Conservation (phyloP, 2,113 vertebrate species). For the Bufo gargarizans region DNA sequence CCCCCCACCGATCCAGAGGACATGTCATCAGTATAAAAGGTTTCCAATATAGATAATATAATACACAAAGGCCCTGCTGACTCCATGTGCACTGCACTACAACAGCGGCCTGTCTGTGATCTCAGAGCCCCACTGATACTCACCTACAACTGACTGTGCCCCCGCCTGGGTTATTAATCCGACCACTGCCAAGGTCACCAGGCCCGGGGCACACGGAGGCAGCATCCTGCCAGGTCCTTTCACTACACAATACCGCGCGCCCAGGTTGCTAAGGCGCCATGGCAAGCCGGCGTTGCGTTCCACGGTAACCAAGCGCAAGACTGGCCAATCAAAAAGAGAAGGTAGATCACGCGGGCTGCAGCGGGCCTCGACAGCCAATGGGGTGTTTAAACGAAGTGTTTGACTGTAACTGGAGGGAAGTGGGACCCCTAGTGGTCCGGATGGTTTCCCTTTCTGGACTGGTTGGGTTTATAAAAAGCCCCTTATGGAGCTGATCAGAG, state of each 20-base stretch:
- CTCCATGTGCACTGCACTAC: background rate
- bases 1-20: no score
- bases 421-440: background rate
- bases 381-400: background rate
- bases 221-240: background rate
- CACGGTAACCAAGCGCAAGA: conserved; percentile 29
- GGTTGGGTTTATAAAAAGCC: no score
- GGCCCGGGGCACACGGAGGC: background rate
- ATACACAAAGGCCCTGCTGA: no score
- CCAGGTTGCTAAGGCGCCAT: conserved; percentile 50
- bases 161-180: background rate
- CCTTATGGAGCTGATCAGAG: no score
- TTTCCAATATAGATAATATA: no score
- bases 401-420: background rate
- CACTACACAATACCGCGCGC: background rate
- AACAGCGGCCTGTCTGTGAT: background rate
- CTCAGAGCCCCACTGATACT: background rate
- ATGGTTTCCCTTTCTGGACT: no score
- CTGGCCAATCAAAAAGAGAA: background rate
- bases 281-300: background rate
- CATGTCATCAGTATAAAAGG: no score
- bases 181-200: background rate
- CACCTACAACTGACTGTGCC: conserved; percentile 15
- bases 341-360: background rate
- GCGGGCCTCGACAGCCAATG: background rate